Evolutionary conservation across 2,113 vertebrate genomes (phyloP), one percentile per base, ranked within the genome.

Genomic region (Theristicus caerulescens): DNA sequence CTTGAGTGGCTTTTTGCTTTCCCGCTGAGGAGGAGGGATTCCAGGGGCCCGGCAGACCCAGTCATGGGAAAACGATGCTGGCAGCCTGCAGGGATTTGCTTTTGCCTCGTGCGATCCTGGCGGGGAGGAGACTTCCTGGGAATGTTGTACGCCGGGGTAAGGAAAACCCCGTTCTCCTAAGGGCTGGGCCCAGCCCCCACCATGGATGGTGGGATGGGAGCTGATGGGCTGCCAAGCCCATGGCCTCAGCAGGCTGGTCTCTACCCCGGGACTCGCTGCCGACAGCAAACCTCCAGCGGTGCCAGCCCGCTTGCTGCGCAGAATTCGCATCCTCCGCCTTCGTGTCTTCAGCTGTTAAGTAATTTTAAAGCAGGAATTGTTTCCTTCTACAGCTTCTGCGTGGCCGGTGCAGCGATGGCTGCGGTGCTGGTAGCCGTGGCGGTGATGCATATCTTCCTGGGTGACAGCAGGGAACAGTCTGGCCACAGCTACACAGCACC

Each of bases 81-180:
- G n/a, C 57, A 82, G 58, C 67, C 79, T 70, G 62, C 44, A 32
- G 73, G 70, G 73, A 47, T 94, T 82, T 90, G 52, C 66, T 66
- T 91, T 85, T 2, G 16, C 65, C 54, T 76, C 11, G 15, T 67
- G 73, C 6, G 8, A 51, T 93, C 59, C 38, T 76, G 70, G 19
- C 4, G 10, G 15, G 52, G 85, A 87, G 65, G 78, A 93, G 90
- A 74, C 66, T 95, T 89, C 73, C 84, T 91, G 91, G 47, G 90
- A 95, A 52, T 42, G 5, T 22, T 90, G 65, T 27, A n/a, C 0
- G 6, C 13, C 1, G 7, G 57, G 49, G 18, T 74, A 65, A 95
- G 95, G 93, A 94, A 94, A 96, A 57, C 49, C 78, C 91, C 24
- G 1, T 55, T 89, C 47, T 84, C 57, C 18, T 3, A 34, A 32